These are phyloP conservation scores for Synergus gifuensis DNA, from an alignment of 2,888 invertebrate species.

Conservation along the genomic window DNA sequence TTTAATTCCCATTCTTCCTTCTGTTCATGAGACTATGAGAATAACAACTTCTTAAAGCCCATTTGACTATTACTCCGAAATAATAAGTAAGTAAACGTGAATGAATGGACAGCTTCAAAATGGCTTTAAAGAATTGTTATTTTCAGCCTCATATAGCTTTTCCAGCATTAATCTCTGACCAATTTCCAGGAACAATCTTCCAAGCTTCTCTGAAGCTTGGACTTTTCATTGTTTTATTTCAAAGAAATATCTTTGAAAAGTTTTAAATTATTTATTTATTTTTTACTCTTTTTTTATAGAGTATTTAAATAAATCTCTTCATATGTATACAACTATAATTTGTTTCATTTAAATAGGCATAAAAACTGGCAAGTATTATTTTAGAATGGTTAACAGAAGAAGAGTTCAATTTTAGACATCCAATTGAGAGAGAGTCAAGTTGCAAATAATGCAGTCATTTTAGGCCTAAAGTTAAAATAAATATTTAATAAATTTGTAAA, in stretches of 20 bases:
- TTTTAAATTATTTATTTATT: neutral
- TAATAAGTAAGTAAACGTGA: too few relatives aligned
- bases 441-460: too few relatives aligned
- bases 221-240: neutral
- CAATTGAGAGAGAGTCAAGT: too few relatives aligned
- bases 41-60: too few relatives aligned
- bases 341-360: constrained; percentile 39
- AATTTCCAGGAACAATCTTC: neutral
- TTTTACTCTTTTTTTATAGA: constrained; percentile 41
- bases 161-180: neutral
- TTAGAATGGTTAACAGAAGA: neutral
- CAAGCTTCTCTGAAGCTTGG: neutral
- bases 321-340: constrained; percentile 9
- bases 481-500: too few relatives aligned
- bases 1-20: neutral
- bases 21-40: neutral
- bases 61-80: too few relatives aligned
- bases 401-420: neutral
- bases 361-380: neutral
- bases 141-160: neutral
- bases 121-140: too few relatives aligned
- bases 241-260: constrained; percentile 10
- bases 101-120: too few relatives aligned
- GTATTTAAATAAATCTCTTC: constrained; percentile 29
- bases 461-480: too few relatives aligned